Base-by-base conservation (phyloP, 23 tunicate genomes). In the Styela clava region DNA sequence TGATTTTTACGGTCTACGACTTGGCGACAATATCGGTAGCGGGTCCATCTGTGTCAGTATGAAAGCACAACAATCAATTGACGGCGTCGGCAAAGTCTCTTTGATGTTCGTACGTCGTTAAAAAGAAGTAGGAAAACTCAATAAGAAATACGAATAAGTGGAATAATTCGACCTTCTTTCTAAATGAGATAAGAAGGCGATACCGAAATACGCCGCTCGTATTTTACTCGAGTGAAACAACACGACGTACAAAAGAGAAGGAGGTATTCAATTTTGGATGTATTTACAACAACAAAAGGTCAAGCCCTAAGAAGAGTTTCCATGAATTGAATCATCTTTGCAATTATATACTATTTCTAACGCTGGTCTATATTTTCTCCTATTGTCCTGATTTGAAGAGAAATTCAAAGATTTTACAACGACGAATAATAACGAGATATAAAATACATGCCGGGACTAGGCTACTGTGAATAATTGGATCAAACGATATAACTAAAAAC, bases 181-280 rank as follows among this genome's bases (percentile, higher is more conserved):
- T 44, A 26, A 19, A 33, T 16, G 35, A 71, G 34, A 71, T 71
- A 32, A 71, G 77, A 71, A 35, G 34, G 3, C 7, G 77, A 32
- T 34, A 71, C 77, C 77, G 77, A 71, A 71, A 71, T 34, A 71
- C 32, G 29, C 35, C 37, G 77, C 32, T 18, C 77, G 16, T 35
- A 71, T 71, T 71, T 71, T 19, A 71, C 77, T 19, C 34, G 77
- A 71, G 16, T 71, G 16, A 71, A 71, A 71, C 77, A 71, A 71
- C 77, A 71, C 34, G 32, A 32, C 37, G 16, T 5, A 26, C 71
- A 65, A 65, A 65, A 28, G 71, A 65, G n/a, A n/a, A n/a, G 56
- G 56, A 12, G 9, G 56, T 12, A 44, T 44, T 44, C 56, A 44
- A 44, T 44, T 44, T 44, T 44, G 9, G 56, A 44, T 44, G 56